Base-by-base conservation (phyloP, 2,888 invertebrate species). In the Epiblema foenella region DNA sequence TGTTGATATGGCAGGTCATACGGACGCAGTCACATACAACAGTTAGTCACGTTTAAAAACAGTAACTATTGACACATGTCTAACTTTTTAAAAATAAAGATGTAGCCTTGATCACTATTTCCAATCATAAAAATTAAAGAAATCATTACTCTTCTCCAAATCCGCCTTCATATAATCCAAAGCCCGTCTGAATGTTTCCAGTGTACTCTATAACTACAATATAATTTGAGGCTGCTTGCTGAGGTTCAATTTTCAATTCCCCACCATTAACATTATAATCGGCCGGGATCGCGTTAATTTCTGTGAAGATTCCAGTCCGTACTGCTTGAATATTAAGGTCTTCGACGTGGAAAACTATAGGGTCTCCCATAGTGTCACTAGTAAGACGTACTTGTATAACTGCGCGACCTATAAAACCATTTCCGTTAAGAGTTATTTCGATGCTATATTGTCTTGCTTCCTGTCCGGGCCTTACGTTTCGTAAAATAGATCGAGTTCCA, bases 181-280 rank as follows among this genome's bases (percentile, higher is more conserved):
- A 56, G 24, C 86, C 86, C 71, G 62, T 68, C 15, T 57, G 57
- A 7, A 90, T 57, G 10, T 63, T 62, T 59, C 84, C 86, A 18
- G 79, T 79, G 72, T 89, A 91, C 65, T 86, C 83, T 24, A 91
- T 81, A 10, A 87, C 75, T 1, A 90, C 74, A 11, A 84, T 76
- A 71, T 80, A 86, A 0, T 78, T 69, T 5, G 75, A 76, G 2
- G 81, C 81, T 12, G 17, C 0, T 46, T 71, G 69, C 0, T 54
- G 49, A 18, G 86, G 85, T 1, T 1, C 29, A 9, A 90, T 83
- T 75, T 81, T 78, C 57, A 90, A 73, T 60, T 78, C 2, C 1
- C 78, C 80, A n/a, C 78, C 82, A 5, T 78, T 73, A 10, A 76
- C 8, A 2, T 1, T 0, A 51, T 77, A 85, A 5, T 17, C 69